These are phyloP conservation scores for Sebastes vulpes DNA, from an alignment of 2,797 vertebrate species.

Conservation along the genomic window DNA sequence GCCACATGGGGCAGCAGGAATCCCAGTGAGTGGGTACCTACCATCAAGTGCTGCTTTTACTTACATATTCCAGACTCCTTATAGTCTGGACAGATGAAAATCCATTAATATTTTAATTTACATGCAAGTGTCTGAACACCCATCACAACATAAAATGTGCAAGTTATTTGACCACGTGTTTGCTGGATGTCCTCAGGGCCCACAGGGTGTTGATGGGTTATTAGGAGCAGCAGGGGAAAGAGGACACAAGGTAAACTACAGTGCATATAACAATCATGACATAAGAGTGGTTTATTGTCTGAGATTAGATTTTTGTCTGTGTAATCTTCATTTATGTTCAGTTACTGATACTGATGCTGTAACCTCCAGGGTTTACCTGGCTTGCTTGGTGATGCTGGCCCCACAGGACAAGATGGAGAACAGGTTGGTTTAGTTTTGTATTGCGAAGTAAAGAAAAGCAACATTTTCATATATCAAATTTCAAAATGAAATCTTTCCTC, in stretches of 20 bases:
- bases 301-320: not conserved
- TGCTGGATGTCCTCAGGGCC: conserved; percentile 70
- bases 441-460: not conserved
- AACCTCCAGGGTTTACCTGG: conserved; percentile 85
- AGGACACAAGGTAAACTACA: conserved; percentile 86
- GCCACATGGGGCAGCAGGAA: conserved; percentile 82
- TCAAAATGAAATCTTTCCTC: not conserved
- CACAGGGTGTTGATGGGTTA: conserved; percentile 78
- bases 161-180: not conserved
- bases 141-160: not conserved
- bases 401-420: conserved; percentile 85
- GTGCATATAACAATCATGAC: not conserved
- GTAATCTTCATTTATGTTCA: not conserved
- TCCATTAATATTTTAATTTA: not conserved
- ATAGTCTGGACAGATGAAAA: not conserved
- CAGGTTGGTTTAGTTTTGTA: conserved; percentile 82
- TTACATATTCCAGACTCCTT: not conserved
- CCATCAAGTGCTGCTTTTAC: conserved; percentile 29
- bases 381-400: conserved; percentile 79
- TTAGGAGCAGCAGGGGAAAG: conserved; percentile 82
- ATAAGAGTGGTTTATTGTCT: not conserved
- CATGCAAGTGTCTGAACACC: not conserved
- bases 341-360: not conserved
- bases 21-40: conserved; percentile 86
- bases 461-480: not conserved